A percentile compares a stretch with the other conserved stretches of the same genome.
Evolutionary conservation across 1,140 invertebrate genomes (phyloP).

Genomic region (Meloidogyne exigua): DNA sequence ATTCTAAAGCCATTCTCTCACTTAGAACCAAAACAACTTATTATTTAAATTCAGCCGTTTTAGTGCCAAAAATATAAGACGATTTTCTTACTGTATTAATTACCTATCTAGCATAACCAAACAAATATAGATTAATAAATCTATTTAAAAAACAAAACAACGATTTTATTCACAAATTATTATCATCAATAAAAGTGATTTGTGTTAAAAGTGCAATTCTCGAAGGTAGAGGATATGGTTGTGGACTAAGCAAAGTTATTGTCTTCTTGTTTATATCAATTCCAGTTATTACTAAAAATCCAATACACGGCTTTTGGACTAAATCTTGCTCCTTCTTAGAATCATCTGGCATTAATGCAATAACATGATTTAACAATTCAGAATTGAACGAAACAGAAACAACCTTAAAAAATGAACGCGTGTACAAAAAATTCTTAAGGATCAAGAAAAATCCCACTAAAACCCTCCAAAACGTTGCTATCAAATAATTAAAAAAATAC

Average conservation of each 20-base stretch:
- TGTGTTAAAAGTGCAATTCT: constrained; percentile 35
- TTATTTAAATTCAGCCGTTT: no score
- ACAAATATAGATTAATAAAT: no score
- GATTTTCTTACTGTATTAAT: no score
- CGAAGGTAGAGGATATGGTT: constrained; percentile 40
- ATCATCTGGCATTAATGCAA: constrained; percentile 44
- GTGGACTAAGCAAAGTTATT: constrained; percentile 41
- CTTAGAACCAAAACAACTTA: no score
- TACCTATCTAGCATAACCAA: no score
- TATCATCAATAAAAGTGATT: constrained; percentile 37
- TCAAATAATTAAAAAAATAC: constrained; percentile 12
- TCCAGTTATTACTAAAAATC: constrained; percentile 37
- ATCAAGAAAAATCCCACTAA: no score
- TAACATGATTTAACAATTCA: constrained; percentile 32
- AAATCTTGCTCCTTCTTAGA: constrained; percentile 34
- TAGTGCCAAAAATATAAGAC: no score
- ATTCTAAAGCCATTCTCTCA: no score
- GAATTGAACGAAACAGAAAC: constrained; percentile 25
- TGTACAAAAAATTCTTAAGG: no score
- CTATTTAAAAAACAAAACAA: no score
- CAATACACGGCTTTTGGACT: constrained; percentile 33
- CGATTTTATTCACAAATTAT: not conserved
- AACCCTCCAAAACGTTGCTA: no score
- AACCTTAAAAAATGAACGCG: constrained; percentile 29
- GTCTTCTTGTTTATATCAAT: constrained; percentile 41